Evolutionary conservation across 2,113 vertebrate species (phyloP).

Genomic region (Morone saxatilis): DNA sequence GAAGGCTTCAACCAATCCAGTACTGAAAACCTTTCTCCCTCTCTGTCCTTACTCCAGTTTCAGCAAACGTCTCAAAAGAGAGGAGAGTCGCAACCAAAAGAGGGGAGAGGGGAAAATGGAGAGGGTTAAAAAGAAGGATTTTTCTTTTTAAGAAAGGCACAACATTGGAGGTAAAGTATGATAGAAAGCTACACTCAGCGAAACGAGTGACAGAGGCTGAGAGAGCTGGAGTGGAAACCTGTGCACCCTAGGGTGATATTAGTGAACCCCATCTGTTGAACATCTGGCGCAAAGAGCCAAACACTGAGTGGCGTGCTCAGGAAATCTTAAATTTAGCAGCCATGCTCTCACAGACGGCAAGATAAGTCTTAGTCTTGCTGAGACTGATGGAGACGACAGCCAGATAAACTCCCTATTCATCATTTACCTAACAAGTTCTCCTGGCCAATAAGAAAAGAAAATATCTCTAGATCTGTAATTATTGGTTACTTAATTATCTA

Average conservation of each 20-base stretch:
- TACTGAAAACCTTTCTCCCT: constrained; percentile 73
- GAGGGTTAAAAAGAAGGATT: neutral
- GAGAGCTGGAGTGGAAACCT: constrained; percentile 44
- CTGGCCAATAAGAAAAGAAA: neutral
- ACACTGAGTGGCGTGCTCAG: constrained; percentile 52
- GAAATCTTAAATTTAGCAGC: constrained; percentile 65
- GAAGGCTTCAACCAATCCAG: constrained; percentile 61
- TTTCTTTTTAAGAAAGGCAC: constrained; percentile 7
- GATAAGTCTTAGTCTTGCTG: constrained; percentile 22
- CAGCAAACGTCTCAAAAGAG: constrained; percentile 15
- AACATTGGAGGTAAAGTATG: constrained; percentile 1
- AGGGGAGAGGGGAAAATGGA: neutral
- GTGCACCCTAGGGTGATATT: constrained; percentile 64
- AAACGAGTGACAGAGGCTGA: constrained; percentile 30
- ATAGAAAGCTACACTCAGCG: neutral
- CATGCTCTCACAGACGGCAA: constrained; percentile 24
- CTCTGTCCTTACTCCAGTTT: constrained; percentile 24
- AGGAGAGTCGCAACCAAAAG: neutral
- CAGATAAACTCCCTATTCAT: constrained; percentile 6
- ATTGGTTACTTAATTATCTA: neutral
- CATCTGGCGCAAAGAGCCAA: constrained; percentile 72
- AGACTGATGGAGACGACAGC: neutral
- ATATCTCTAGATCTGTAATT: neutral
- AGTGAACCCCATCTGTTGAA: constrained; percentile 75
- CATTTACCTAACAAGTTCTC: neutral